Evolutionary conservation across 1,140 invertebrate species (phyloP), one percentile per base, ranked within the genome.

Genomic region (Drusus annulatus): DNA sequence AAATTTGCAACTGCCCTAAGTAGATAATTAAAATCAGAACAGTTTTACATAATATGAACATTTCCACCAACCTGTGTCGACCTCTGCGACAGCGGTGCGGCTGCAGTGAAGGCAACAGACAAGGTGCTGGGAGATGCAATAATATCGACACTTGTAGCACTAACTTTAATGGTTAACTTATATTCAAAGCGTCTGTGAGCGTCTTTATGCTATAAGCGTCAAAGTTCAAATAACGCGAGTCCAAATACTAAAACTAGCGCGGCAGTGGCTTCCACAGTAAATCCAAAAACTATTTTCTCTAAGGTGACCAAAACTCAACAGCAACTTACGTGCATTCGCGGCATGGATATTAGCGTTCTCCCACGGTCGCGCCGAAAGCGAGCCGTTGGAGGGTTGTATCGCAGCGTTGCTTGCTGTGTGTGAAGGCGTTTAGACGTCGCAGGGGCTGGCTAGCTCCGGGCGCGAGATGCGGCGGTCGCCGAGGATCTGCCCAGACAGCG

Each of bases 401-500:
- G 10, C 13, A 45, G 36, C 6, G n/a, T 8, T 3, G 65, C 1
- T 36, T 69, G 65, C 25, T 28, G 25, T 5, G 2, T 28, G 25
- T 28, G 25, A 28, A 5, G 25, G 25, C 69, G 69, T 56, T 79
- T 79, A 83, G 54, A 83, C 82, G 51, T 83, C 82, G 58, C 82
- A 83, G 7, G 82, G 82, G 68, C 80, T 81, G 8, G 82, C 36
- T 5, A 78, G 69, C 31, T 81, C 79, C 25, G 79, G 79, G 10
- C 77, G 45, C 13, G 81, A 83, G 21, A 83, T 74, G 17, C 81
- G 65, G 16, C 74, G 78, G 19, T 71, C 80, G n/a, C 76, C 62
- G 8, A 86, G 86, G 65, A 88, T 80, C 63, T 89, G 88, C 31
- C 86, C 88, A 8, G 89, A 90, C 2, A 88, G 85, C 0, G 88